These are phyloP conservation scores for Leptosomus discolor DNA, from an alignment of 2,113 vertebrate species.

Conservation along the genomic window DNA sequence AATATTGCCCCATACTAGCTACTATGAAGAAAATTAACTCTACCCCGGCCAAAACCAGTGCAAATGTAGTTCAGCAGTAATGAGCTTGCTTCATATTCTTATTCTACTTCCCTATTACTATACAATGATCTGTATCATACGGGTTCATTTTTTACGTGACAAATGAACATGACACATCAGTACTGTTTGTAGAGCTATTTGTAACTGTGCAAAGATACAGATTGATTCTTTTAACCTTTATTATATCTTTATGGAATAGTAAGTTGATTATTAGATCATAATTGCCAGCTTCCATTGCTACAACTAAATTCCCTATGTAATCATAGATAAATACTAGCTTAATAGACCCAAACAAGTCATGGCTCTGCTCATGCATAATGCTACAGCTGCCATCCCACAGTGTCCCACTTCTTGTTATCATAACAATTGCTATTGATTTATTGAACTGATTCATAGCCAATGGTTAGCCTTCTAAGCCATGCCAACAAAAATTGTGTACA, in stretches of 20 bases:
- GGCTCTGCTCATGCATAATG: constrained; percentile 71
- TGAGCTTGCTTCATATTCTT: not conserved
- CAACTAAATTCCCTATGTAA: constrained; percentile 74
- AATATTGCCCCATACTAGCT: not conserved
- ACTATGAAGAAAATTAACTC: not conserved
- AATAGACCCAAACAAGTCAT: constrained; percentile 83
- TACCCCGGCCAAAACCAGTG: not conserved
- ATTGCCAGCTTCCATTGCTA: constrained; percentile 80
- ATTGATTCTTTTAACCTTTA: constrained; percentile 39
- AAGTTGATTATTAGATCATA: constrained; percentile 82
- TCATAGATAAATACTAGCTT: constrained; percentile 75
- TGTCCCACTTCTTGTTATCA: constrained; percentile 81
- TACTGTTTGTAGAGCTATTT: not conserved
- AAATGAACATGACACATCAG: not conserved
- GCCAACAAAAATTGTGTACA: constrained; percentile 37
- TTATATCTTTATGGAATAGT: constrained; percentile 67
- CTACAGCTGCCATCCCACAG: constrained; percentile 59
- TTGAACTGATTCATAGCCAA: constrained; percentile 82
- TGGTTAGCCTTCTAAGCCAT: constrained; percentile 69
- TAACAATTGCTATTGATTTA: constrained; percentile 87
- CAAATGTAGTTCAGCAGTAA: not conserved
- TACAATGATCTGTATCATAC: not conserved
- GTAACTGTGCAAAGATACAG: not conserved
- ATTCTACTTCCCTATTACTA: not conserved
- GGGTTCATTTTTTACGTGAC: not conserved